Conservation (phyloP, 2,888 invertebrate genomes). For the Microctonus hyperodae region DNA sequence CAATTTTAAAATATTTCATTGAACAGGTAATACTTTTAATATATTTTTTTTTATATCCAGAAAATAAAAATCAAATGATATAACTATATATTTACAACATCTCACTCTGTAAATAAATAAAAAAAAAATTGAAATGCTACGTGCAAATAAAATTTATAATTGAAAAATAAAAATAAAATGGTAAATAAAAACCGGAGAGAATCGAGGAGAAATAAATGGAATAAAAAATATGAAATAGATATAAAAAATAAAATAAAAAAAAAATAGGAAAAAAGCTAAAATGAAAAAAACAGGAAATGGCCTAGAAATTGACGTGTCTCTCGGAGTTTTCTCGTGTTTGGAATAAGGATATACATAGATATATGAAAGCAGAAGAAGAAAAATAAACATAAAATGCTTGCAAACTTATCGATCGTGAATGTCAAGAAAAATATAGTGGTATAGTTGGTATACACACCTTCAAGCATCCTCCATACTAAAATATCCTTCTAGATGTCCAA, state of each 20-base stretch:
- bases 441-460: neutral
- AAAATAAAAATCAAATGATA: neutral
- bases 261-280: neutral
- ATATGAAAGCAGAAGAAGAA: neutral
- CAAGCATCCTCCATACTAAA: neutral
- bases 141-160: neutral
- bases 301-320: constrained; percentile 17
- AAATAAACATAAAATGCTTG: constrained; percentile 9
- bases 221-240: neutral
- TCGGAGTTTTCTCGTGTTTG: neutral
- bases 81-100: neutral
- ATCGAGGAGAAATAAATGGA: neutral
- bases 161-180: neutral
- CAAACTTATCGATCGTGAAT: neutral
- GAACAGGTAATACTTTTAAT: neutral
- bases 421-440: constrained; percentile 6
- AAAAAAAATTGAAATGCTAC: neutral
- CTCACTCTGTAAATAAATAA: neutral
- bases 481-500: neutral
- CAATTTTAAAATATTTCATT: neutral
- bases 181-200: neutral
- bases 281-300: constrained; percentile 11
- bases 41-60: neutral
- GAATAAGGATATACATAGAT: neutral
- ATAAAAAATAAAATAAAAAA: neutral